A percentile compares a stretch with the other conserved stretches of the same genome.
These are phyloP conservation scores for Oceanodroma leucorhoa DNA, from an alignment of 2,797 vertebrate species.

Conservation along the genomic window DNA sequence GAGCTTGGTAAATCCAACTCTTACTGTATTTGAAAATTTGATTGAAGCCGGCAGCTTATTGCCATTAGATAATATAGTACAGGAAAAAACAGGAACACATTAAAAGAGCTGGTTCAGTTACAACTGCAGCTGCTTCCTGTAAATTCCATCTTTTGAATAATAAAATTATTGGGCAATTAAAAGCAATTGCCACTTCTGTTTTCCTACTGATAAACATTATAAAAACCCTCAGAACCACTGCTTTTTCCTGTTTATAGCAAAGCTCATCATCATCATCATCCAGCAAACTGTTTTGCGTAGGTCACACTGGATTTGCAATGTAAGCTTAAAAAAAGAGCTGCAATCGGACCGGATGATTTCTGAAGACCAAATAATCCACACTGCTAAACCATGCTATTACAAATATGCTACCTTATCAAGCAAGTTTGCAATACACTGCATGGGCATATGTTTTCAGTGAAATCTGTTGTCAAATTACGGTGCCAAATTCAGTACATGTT, in stretches of 20 bases:
- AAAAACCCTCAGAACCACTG: conserved; percentile 37
- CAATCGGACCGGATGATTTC: not conserved
- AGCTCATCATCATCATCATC: conserved; percentile 26
- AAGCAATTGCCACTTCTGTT: conserved; percentile 62
- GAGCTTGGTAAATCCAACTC: conserved; percentile 26
- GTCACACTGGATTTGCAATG: not conserved
- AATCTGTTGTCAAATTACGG: not conserved
- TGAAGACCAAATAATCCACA: not conserved
- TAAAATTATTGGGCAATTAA: conserved; percentile 62
- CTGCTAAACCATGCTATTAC: not conserved
- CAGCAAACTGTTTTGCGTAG: not conserved
- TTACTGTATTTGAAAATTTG: conserved; percentile 23
- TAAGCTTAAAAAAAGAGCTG: not conserved
- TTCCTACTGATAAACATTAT: conserved; percentile 47
- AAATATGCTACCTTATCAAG: not conserved
- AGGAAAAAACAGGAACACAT: conserved; percentile 37
- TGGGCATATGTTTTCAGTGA: not conserved
- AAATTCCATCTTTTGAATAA: conserved; percentile 61
- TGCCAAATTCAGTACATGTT: not conserved
- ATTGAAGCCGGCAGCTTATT: conserved; percentile 27
- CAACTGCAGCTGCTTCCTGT: conserved; percentile 58
- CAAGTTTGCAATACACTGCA: not conserved
- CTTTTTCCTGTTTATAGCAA: conserved; percentile 28
- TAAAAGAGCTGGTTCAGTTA: conserved; percentile 47
- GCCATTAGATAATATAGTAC: conserved; percentile 12